Base-by-base conservation (phyloP, 2,113 vertebrate species). In the Rhinolophus ferrumequinum region DNA sequence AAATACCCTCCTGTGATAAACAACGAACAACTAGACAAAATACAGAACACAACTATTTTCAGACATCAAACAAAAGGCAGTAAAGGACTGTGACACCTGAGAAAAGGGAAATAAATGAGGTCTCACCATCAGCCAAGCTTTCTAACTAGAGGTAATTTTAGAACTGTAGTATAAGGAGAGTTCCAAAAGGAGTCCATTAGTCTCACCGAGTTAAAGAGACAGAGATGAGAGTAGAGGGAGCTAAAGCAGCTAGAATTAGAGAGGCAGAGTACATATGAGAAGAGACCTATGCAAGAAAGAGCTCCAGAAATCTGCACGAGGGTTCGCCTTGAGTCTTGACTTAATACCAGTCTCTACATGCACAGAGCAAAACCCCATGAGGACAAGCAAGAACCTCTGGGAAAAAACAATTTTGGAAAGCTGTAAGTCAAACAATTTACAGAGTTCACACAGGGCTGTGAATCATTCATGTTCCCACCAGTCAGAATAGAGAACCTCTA, bases 1-100 rank as follows among this genome's bases (percentile, higher is more conserved):
- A 95, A 96, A 93, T 94, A 87, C 26, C 70, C 13, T 66, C 38
- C 54, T 28, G 19, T 54, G 52, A 93, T 50, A 38, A 88, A 85
- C 24, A 93, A 81, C 19, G 69, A 86, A 96, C 38, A 86, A 60
- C 24, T 72, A 28, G 6, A 80, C n/a, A 85, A 66, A 85, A 69
- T 44, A 86, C 1, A 69, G 28, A 88, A 92, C 93, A 96, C 12
- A 33, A 79, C 22, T 80, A 81, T 80, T 81, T 89, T 95, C 52
- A 93, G 44, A 81, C 21, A 67, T 18, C 52, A 72, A 35, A 62
- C 60, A 90, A 38, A 0, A 85, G 10, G 24, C 12, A 95, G 33
- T 41, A 67, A 56, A 80, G 35, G 58, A 54, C 64, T 47, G 4
- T 90, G 35, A 70, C 18, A 86, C 33, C 54, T 11, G 21, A 94